Percentiles rank a stretch among this genome's conserved stretches.
Conservation (phyloP, 1,140 invertebrate genomes). For the Muscidifurax raptorellus region DNA sequence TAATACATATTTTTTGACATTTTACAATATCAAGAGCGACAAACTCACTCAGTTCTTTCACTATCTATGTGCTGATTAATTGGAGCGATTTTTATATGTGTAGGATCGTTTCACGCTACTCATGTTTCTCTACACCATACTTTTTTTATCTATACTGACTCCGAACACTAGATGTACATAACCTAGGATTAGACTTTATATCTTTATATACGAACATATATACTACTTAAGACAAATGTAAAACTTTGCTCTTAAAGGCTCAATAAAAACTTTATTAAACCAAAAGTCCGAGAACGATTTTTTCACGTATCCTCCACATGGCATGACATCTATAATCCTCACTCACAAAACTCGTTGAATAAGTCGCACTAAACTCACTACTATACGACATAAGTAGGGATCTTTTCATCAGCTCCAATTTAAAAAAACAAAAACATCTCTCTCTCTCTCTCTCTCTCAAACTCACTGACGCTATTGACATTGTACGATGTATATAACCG, state of each 20-base stretch:
- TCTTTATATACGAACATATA: neutral
- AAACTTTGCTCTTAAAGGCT: constrained; percentile 41
- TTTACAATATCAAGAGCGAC: constrained; percentile 5
- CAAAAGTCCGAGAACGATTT: constrained; percentile 35
- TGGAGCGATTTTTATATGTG: neutral
- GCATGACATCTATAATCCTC: neutral
- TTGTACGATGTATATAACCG: neutral
- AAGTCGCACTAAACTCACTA: constrained; percentile 4
- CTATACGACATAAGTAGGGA: neutral
- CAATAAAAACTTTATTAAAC: constrained; percentile 43
- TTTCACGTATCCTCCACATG: constrained; percentile 31
- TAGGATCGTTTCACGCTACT: neutral
- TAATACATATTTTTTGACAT: neutral
- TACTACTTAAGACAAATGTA: constrained; percentile 46
- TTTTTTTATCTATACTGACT: neutral
- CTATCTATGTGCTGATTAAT: neutral
- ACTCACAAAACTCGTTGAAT: neutral
- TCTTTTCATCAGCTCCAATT: neutral
- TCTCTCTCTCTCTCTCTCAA: no score
- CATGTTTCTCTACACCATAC: neutral
- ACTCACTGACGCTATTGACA: neutral
- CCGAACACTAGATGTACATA: neutral
- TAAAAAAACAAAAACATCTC: neutral
- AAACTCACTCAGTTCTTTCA: neutral
- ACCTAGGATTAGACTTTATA: neutral